Base-by-base conservation (phyloP, 2,797 vertebrate species). In the Phyllotis vaccarum region DNA sequence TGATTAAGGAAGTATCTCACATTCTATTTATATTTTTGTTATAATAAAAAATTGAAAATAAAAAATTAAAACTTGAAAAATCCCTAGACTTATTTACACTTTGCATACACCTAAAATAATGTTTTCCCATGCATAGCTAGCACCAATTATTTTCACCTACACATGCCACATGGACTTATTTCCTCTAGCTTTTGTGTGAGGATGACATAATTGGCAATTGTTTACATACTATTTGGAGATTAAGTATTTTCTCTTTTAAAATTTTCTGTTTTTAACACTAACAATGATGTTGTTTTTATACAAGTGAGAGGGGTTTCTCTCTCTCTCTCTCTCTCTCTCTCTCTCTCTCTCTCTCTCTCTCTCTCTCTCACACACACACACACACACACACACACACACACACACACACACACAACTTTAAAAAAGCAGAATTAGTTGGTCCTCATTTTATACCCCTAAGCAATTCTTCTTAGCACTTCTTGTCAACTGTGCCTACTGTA, bases 391-490 rank as follows among this genome's bases (percentile, higher is more conserved):
- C 94, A 62, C 2, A 82, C 31, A 95, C 14, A 40, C 10, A 86
- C 72, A 17, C 19, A 40, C 34, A 80, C 78, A 80, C 78, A 80
- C 78, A 58, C 17, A 79, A 79, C 29, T 17, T 34, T 40, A 40
- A 74, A 96, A 95, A 29, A 94, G 80, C 90, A 83, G 24, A 94
- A 27, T 49, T 79, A 96, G 62, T n/a, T 64, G 31, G 66, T 81
- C 66, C 49, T 75, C 6, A 21, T 80, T 64, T 97, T 97, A 90
- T 46, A 92, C 94, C 37, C 70, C 96, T 89, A 96, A 96, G n/a
- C 49, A 46, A 52, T 86, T 76, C 60, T 96, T 90, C 76, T 78
- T 89, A 83, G 79, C 58, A 27, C 80, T 43, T 72, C 88, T 62
- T 95, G 95, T 90, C 90, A 97, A 92, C 0, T 14, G 12, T 80